Base-by-base conservation (phyloP, 1,140 invertebrate genomes). In the Pararge aegeria region DNA sequence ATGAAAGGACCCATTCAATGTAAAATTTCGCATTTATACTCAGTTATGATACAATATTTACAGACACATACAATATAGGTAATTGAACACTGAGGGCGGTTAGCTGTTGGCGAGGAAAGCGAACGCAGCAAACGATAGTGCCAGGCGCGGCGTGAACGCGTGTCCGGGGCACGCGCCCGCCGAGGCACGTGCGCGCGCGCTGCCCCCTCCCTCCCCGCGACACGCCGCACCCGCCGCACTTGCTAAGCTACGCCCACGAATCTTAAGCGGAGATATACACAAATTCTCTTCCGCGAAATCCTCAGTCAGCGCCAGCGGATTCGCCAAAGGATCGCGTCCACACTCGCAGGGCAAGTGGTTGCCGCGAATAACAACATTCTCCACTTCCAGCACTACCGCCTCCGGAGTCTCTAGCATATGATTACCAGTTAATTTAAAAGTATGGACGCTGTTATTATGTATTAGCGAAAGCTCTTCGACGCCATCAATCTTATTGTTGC, bases 261-360 rank as follows among this genome's bases (percentile, higher is more conserved):
- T 92, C 78, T 96, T 95, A 61, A 96, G 89, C 24, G 95, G 95
- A 7, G 95, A 96, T 70, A 97, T 96, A 86, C 95, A 97, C 76
- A 92, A 95, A 83, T 97, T 97, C 34, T 93, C 93, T n/a, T 92
- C 90, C 12, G 93, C 91, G 72, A 97, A 96, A 20, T 94, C 93
- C 12, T 92, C 91, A 1, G 93, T 93, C 69, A 95, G 92, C 3
- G 93, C 93, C 49, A 96, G 90, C 10, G 95, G 94, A 48, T 94
- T 94, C 19, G 93, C 92, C 9, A 96, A 85, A 7, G 96, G 91
- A 30, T 94, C 93, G 66, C 95, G 94, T 60, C 95, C 95, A 66
- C 95, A 97, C 79, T 96, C 95, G 75, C 95, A 97, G 0, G 95
- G 95, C 72, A 96, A 95, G 73, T 96, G 95, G 80, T 97, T 97